These are phyloP conservation scores for Antigone vipio DNA, from an alignment of 2,113 vertebrate species.

Conservation along the genomic window DNA sequence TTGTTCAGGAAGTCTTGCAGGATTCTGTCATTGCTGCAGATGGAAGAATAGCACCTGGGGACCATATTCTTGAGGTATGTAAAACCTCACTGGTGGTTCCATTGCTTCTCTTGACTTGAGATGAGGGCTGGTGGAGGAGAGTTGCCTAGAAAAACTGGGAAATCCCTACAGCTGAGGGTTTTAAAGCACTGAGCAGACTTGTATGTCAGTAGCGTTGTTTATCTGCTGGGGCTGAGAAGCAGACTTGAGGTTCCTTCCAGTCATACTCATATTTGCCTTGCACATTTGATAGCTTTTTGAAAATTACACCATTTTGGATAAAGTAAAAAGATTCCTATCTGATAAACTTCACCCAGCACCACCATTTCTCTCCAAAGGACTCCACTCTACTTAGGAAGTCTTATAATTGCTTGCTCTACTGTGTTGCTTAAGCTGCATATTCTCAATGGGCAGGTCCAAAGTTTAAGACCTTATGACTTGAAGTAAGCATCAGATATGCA, in stretches of 20 bases:
- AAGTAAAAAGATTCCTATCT: background rate
- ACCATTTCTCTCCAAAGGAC: background rate
- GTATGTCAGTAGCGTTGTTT: background rate
- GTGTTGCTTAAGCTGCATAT: conserved; percentile 27
- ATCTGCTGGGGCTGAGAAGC: background rate
- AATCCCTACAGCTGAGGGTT: background rate
- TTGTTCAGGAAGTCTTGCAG: conserved; percentile 86
- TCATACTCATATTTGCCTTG: background rate
- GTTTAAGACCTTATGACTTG: background rate
- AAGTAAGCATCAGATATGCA: background rate
- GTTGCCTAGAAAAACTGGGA: background rate
- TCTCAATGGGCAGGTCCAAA: conserved; percentile 30
- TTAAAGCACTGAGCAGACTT: background rate
- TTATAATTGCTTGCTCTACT: background rate
- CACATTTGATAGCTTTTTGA: background rate
- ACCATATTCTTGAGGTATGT: conserved; percentile 90
- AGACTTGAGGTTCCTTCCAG: background rate
- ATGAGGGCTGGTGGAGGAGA: background rate
- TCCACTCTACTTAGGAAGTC: background rate
- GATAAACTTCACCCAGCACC: background rate
- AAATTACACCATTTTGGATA: background rate
- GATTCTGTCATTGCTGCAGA: conserved; percentile 83
- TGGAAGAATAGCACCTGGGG: conserved; percentile 87
- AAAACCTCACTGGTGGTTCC: background rate
- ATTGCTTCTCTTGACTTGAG: background rate